Evolutionary conservation across 2,888 invertebrate genomes (phyloP).

Genomic region (Drosophila lacicola): DNA sequence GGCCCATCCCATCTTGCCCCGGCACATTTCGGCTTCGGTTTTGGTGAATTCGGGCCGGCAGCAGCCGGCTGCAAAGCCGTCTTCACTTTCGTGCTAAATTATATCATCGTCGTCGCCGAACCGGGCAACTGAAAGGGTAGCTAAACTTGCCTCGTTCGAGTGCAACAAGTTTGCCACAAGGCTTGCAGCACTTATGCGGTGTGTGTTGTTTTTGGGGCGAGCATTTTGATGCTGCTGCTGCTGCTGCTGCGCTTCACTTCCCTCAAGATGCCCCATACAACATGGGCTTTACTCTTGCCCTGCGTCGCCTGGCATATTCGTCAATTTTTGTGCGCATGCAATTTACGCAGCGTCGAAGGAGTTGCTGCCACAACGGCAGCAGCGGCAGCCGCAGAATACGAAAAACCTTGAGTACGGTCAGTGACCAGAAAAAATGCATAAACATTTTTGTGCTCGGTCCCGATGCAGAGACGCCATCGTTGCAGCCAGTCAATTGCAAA

Average conservation of each 20-base stretch:
- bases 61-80: constrained; percentile 69
- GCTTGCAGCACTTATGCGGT: constrained; percentile 27
- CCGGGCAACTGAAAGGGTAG: constrained; percentile 51
- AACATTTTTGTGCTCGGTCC: constrained; percentile 79
- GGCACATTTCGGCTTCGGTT: constrained; percentile 74
- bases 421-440: constrained; percentile 83
- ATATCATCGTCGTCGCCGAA: constrained; percentile 60
- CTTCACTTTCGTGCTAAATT: constrained; percentile 80
- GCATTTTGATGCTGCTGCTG: constrained; percentile 69
- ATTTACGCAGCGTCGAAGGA: constrained; percentile 78
- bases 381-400: constrained; percentile 71
- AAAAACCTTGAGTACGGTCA: constrained; percentile 85
- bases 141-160: constrained; percentile 47
- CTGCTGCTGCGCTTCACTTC: constrained; percentile 6
- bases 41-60: constrained; percentile 67
- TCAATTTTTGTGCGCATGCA: constrained; percentile 81
- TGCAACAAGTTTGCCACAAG: constrained; percentile 75
- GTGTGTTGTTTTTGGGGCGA: constrained; percentile 51
- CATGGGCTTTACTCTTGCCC: constrained; percentile 40
- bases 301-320: constrained; percentile 79
- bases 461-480: constrained; percentile 34
- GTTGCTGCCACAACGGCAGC: constrained; percentile 40
- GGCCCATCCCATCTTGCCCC: constrained; percentile 26
- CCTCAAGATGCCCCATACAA: constrained; percentile 20
- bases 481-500: constrained; percentile 79